Evolutionary conservation across 2,113 vertebrate species (phyloP).

Genomic region (Takifugu bimaculatus): DNA sequence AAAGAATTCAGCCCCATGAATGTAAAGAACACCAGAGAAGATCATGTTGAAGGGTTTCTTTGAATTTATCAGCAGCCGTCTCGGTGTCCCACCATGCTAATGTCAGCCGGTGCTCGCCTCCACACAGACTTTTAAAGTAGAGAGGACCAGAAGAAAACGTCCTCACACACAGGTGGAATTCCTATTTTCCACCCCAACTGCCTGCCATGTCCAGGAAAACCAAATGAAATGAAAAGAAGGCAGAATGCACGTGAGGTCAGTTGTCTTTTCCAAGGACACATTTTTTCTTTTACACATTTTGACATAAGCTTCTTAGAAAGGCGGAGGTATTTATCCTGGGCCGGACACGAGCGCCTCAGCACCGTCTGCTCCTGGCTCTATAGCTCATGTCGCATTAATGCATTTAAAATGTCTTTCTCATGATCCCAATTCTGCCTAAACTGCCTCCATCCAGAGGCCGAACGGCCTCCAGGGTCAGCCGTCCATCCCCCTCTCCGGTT

Average conservation of each 20-base stretch:
- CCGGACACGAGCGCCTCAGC: not conserved
- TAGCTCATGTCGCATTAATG: conserved; percentile 13
- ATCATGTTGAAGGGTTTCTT: too few species aligned
- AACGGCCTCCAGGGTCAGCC: conserved; percentile 16
- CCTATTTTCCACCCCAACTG: not conserved
- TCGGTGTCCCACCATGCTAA: too few species aligned
- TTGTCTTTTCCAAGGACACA: conserved; percentile 1
- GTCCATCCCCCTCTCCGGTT: conserved; percentile 7
- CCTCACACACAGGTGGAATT: not conserved
- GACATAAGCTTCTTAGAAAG: not conserved
- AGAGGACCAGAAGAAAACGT: not conserved
- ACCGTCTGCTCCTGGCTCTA: not conserved
- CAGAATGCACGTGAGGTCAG: not conserved
- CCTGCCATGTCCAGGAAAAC: not conserved
- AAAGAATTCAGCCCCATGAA: too few species aligned
- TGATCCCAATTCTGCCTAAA: conserved; percentile 11
- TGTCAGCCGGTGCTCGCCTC: too few species aligned
- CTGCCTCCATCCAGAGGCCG: conserved; percentile 7
- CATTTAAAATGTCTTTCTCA: conserved; percentile 20
- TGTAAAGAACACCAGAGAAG: too few species aligned
- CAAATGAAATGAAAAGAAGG: not conserved
- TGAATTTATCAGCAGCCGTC: too few species aligned
- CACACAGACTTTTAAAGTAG: too few species aligned
- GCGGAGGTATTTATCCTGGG: conserved; percentile 6
- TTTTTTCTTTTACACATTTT: not conserved